phyloP scores from a whole-genome alignment of 2,888 invertebrate genomes.

The Caenorhabditis plicata region DNA sequence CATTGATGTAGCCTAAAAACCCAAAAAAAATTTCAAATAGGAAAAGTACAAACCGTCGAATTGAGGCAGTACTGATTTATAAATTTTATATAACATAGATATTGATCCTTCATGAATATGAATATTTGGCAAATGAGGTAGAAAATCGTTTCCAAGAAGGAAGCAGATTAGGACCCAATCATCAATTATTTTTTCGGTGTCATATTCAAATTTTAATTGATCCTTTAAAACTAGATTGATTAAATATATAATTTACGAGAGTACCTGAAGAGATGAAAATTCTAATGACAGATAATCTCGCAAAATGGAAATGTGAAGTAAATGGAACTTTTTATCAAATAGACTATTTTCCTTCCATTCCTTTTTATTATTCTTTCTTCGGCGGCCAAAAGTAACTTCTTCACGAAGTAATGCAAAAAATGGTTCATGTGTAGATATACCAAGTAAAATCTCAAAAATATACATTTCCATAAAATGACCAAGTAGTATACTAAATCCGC shows the following conservation, averaged over 20 bases:
- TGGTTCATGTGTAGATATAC: slow-evolving; percentile 90
- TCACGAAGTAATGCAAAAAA: slow-evolving; percentile 91
- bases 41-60: slow-evolving; percentile 75
- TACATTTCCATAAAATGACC: background rate
- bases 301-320: slow-evolving; percentile 86
- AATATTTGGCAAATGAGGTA: slow-evolving; percentile 90
- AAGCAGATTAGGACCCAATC: slow-evolving; percentile 79
- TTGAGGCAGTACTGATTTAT: slow-evolving; percentile 82
- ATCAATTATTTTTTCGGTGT: slow-evolving; percentile 88
- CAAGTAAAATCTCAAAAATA: slow-evolving; percentile 79
- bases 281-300: slow-evolving; percentile 90
- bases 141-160: slow-evolving; percentile 85
- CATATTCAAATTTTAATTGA: slow-evolving; percentile 75
- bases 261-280: slow-evolving; percentile 70
- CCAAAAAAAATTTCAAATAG: no score
- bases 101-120: slow-evolving; percentile 89
- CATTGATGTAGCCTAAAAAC: slow-evolving; percentile 86
- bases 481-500: slow-evolving; percentile 77
- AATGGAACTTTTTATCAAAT: slow-evolving; percentile 82
- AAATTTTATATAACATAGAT: slow-evolving; percentile 74
- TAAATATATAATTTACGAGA: background rate
- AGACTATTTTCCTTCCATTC: no score
- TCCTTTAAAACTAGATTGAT: slow-evolving; percentile 51
- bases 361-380: slow-evolving; percentile 17
- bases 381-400: slow-evolving; percentile 73